These are phyloP conservation scores for Hydropsyche betteni DNA, from an alignment of 2,888 invertebrate species.

Conservation along the genomic window DNA sequence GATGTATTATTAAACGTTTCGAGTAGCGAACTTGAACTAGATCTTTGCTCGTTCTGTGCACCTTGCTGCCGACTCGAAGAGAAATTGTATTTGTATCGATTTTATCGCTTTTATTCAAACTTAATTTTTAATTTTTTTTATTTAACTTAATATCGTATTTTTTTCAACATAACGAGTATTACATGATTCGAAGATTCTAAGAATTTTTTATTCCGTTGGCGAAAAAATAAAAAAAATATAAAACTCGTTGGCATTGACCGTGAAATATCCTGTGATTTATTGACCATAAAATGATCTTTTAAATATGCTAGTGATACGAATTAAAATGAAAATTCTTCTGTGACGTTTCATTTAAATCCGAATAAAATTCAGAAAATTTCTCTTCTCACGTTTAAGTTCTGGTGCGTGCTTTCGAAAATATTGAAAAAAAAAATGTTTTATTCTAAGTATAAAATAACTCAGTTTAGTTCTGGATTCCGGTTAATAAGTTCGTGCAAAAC, in stretches of 20 bases:
- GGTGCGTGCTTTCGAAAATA: too few species aligned
- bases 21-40: slow-evolving; percentile 30
- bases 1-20: slow-evolving; percentile 2
- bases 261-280: slow-evolving; percentile 29
- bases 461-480: too few species aligned
- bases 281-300: too few species aligned
- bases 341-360: too few species aligned
- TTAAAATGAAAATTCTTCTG: too few species aligned
- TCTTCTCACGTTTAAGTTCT: too few species aligned
- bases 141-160: neutral
- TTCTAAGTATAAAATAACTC: too few species aligned
- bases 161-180: neutral
- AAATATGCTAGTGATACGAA: too few species aligned
- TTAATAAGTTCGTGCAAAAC: neutral
- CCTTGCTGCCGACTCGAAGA: slow-evolving; percentile 13
- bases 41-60: slow-evolving; percentile 21
- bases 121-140: neutral
- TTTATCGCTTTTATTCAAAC: neutral
- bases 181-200: neutral
- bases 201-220: neutral
- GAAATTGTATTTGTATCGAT: slow-evolving; percentile 17
- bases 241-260: slow-evolving; percentile 39
- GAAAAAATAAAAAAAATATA: slow-evolving; percentile 2
- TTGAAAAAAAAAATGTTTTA: too few species aligned
- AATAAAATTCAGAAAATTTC: too few species aligned